Evolutionary conservation across 2,888 invertebrate genomes (phyloP).

Genomic region (Thecocarcelia acutangulata): DNA sequence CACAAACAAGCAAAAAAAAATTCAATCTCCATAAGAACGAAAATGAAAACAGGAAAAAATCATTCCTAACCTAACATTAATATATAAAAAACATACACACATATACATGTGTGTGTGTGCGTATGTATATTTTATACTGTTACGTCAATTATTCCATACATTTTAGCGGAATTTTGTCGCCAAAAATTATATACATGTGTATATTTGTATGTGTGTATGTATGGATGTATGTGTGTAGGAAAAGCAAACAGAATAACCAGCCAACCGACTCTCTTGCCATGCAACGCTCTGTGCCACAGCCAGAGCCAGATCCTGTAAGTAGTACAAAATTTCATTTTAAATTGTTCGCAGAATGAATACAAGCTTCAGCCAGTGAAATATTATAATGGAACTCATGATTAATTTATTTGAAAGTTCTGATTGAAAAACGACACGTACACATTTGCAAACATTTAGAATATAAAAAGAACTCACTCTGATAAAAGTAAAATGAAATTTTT

Average conservation of each 20-base stretch:
- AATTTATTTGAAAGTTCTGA: constrained; percentile 34
- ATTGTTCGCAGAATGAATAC: not conserved
- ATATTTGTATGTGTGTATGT: too few relatives aligned
- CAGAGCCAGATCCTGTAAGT: constrained; percentile 17
- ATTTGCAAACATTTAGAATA: constrained; percentile 7
- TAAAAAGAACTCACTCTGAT: constrained; percentile 2
- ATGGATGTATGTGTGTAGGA: too few relatives aligned
- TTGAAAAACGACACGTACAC: not conserved
- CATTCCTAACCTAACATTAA: constrained; percentile 18
- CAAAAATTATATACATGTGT: constrained; percentile 45
- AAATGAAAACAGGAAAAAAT: constrained; percentile 40
- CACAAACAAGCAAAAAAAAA: constrained; percentile 62
- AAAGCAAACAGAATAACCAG: constrained; percentile 37
- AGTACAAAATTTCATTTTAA: constrained; percentile 9
- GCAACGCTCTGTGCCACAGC: not conserved
- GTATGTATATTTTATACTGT: constrained; percentile 37
- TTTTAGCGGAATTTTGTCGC: constrained; percentile 47
- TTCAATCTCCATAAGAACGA: constrained; percentile 49
- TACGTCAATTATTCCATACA: constrained; percentile 27
- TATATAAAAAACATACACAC: too few relatives aligned
- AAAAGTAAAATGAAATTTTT: constrained; percentile 21
- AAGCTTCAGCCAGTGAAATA: not conserved
- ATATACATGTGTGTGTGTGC: too few relatives aligned
- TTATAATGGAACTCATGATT: constrained; percentile 17
- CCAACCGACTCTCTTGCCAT: constrained; percentile 7